Base-by-base conservation (phyloP, 1,140 invertebrate genomes). In the Hermatobates lingyangjiaoensis region DNA sequence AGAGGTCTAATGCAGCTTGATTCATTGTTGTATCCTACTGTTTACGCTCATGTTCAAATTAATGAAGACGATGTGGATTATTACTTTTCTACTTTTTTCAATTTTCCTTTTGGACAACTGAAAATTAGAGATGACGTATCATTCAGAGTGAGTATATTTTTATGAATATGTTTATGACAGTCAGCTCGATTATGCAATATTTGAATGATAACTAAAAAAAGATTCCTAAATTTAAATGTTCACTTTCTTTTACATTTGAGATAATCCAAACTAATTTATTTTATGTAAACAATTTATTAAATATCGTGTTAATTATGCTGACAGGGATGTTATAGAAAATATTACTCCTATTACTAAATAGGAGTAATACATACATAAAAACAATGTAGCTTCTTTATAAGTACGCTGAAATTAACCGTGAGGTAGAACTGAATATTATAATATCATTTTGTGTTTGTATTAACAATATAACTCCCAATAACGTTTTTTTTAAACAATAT, bases 21-120 rank as follows among this genome's bases (percentile, higher is more conserved):
- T 60, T 71, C 74, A 0, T 55, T 78, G 3, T 68, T 76, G 50
- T 79, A 77, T 62, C 73, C 75, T 1, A 75, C 79, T 5, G 71
- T 85, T 10, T 61, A 62, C 23, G 75, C 69, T 23, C 58, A 64
- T 3, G 50, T 77, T 4, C 74, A 77, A 54, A 66, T 79, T 34
- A 72, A 78, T 38, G 68, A 74, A 56, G 69, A 72, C 28, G 68
- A 68, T 7, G 23, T 51, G 57, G 3, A 75, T 72, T 54, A 74
- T 69, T 51, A 57, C 74, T 21, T 55, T 68, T 15, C 70, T 66
- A 28, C 61, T 61, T 49, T 52, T 77, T 2, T 60, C 62, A 51
- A 56, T 76, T 49, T 73, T 74, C 2, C 62, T 65, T 49, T 73
- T 55, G 49, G 49, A 5, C 75, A 30, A 62, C 60, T 77, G 0